phyloP scores from a whole-genome alignment of 2,797 vertebrate species.

The Poeciliopsis gracilis region DNA sequence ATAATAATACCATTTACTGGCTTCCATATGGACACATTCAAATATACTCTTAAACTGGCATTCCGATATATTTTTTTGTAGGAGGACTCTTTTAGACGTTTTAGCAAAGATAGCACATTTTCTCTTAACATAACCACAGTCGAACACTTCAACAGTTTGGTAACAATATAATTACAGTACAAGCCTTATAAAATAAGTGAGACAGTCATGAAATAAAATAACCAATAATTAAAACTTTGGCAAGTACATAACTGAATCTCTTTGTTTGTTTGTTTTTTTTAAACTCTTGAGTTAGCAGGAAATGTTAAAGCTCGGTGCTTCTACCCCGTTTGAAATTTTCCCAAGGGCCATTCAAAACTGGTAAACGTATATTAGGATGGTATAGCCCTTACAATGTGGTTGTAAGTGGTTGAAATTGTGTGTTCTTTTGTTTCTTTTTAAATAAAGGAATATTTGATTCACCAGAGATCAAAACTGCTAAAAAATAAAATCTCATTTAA shows the following conservation, averaged over 20 bases:
- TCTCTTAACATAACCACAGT: constrained; percentile 78
- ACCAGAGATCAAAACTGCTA: constrained; percentile 39
- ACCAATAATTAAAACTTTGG: constrained; percentile 80
- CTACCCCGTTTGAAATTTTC: constrained; percentile 73
- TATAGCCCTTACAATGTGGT: constrained; percentile 83
- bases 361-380: constrained; percentile 79
- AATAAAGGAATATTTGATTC: constrained; percentile 46
- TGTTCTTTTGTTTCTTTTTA: constrained; percentile 38
- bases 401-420: constrained; percentile 53
- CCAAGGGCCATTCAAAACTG: constrained; percentile 73
- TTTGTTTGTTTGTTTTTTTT: constrained; percentile 30
- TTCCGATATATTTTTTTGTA: constrained; percentile 81
- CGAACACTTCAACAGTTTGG: constrained; percentile 79
- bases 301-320: constrained; percentile 80
- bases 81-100: constrained; percentile 70
- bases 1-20: constrained; percentile 85
- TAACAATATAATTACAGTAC: constrained; percentile 81
- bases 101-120: constrained; percentile 80
- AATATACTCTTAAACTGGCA: constrained; percentile 86
- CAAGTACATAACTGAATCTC: constrained; percentile 71
- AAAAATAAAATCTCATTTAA: constrained; percentile 30
- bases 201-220: constrained; percentile 64
- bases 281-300: constrained; percentile 60
- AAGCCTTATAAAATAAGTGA: constrained; percentile 70
- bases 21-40: constrained; percentile 94